A percentile compares a stretch with the other conserved stretches of the same genome.
Conservation (phyloP, 53 echinoderm and acorn worm genomes). For the Holothuria leucospilota region DNA sequence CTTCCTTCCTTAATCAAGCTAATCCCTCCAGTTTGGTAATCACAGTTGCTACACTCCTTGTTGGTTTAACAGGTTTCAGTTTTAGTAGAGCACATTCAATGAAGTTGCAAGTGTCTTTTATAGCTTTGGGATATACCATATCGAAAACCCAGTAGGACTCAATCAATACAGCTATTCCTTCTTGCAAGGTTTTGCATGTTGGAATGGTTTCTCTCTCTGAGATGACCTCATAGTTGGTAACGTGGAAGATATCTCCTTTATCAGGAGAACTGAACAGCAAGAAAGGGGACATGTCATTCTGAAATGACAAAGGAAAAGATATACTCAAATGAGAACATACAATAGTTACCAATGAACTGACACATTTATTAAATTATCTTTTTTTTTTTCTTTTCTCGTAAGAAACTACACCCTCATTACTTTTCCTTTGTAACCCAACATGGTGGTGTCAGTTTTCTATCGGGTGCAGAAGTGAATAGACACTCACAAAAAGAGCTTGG, state of each 20-base stretch:
- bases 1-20: too few relatives aligned
- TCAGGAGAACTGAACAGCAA: neutral
- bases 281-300: conserved; percentile 1
- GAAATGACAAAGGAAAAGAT: neutral
- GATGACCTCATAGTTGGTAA: neutral
- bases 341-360: neutral
- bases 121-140: conserved; percentile 5
- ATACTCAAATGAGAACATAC: neutral
- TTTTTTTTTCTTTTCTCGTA: too few relatives aligned
- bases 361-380: too few relatives aligned
- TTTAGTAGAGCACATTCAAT: neutral
- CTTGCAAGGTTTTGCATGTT: neutral
- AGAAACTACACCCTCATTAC: too few relatives aligned
- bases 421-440: too few relatives aligned
- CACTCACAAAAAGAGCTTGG: too few relatives aligned
- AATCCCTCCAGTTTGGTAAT: too few relatives aligned
- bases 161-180: neutral
- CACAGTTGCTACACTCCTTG: too few relatives aligned
- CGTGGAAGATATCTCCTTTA: neutral
- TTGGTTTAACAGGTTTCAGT: too few relatives aligned
- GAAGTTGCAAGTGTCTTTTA: conserved; percentile 7
- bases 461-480: too few relatives aligned
- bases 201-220: neutral
- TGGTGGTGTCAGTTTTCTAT: too few relatives aligned
- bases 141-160: neutral